Conservation (phyloP, 2,113 vertebrate species). For the Indicator maculatus region DNA sequence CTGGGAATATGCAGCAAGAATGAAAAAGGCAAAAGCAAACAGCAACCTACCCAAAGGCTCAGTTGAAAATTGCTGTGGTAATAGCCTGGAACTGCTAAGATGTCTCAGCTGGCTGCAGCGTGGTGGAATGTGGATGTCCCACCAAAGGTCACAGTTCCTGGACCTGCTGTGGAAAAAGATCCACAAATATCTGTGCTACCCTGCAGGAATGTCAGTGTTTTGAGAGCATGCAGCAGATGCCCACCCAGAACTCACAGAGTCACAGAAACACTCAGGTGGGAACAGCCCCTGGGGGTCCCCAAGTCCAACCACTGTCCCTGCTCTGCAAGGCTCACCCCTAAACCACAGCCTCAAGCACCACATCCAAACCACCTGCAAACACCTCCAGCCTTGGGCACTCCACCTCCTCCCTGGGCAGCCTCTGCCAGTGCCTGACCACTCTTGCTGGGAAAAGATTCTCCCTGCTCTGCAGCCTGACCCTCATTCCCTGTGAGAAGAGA, state of each 20-base stretch:
- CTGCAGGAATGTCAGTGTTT: neutral
- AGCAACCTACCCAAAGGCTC: neutral
- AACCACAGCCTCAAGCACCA: too few relatives aligned
- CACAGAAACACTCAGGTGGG: too few relatives aligned
- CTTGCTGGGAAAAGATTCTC: too few relatives aligned
- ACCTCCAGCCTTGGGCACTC: too few relatives aligned
- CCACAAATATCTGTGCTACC: accelerated
- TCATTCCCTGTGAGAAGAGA: too few relatives aligned
- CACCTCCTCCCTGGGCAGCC: too few relatives aligned
- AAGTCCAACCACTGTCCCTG: too few relatives aligned
- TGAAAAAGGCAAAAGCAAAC: neutral
- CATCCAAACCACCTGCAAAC: too few relatives aligned
- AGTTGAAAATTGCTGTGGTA: neutral
- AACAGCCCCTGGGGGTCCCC: too few relatives aligned
- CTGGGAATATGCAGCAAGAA: neutral
- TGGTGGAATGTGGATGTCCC: neutral
- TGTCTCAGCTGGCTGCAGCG: neutral
- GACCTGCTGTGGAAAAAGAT: neutral
- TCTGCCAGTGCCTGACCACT: too few relatives aligned
- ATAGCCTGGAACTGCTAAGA: neutral
- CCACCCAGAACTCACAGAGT: neutral
- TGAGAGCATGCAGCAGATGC: neutral
- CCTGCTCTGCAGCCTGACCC: too few relatives aligned
- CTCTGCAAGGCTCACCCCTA: too few relatives aligned
- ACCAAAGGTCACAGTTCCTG: neutral